Conservation (phyloP, 2,797 vertebrate genomes). For the Fratercula arctica region DNA sequence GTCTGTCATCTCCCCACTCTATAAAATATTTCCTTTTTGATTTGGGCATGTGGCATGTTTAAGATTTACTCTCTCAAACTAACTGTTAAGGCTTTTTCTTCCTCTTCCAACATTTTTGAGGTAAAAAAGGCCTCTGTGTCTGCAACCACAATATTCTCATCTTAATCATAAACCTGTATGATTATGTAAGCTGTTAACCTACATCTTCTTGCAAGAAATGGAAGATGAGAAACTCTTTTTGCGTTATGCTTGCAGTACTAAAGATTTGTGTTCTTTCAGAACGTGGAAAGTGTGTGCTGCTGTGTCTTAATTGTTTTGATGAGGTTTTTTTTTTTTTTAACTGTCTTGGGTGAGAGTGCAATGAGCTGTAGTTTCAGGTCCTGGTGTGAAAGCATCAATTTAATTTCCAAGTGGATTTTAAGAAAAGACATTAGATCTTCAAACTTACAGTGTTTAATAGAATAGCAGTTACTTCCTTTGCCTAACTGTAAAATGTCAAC, state of each 20-base stretch:
- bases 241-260: neutral
- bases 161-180: neutral
- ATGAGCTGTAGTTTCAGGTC: neutral
- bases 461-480: slow-evolving; percentile 16
- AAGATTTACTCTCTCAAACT: neutral
- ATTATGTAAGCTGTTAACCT: neutral
- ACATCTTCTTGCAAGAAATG: neutral
- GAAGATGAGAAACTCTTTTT: neutral
- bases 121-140: neutral
- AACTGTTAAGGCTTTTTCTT: neutral
- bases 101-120: neutral
- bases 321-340: neutral
- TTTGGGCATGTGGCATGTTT: neutral
- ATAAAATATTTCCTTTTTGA: neutral
- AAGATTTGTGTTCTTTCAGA: neutral
- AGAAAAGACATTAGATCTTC: neutral
- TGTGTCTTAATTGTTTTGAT: neutral
- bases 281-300: neutral
- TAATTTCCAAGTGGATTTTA: slow-evolving; percentile 11
- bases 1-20: neutral
- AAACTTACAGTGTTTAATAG: neutral
- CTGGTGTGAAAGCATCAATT: neutral
- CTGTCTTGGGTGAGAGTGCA: neutral
- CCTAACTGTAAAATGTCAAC: slow-evolving; percentile 23
- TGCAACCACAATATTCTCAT: neutral